Base-by-base conservation (phyloP, 2,888 invertebrate genomes). In the Ischnura elegans region DNA sequence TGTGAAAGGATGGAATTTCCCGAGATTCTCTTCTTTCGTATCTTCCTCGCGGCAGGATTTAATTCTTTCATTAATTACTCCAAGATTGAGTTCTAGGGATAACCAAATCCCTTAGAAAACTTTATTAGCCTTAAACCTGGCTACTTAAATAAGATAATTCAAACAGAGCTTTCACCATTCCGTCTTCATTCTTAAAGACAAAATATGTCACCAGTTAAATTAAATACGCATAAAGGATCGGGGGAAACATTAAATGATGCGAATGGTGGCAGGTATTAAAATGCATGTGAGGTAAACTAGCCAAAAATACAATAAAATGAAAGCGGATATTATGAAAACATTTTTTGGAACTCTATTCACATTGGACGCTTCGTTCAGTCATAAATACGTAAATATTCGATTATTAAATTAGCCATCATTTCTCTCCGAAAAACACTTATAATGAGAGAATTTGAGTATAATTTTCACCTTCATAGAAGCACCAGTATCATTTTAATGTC, bases 11-110 rank as follows among this genome's bases (percentile, higher is more conserved):
- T 66, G 90, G 61, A 76, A 76, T 29, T n/a, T 76, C 36, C 76
- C 36, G 29, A 76, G 66, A 61, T 42, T 43, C 46, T 4, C 36
- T 90, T 43, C 43, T 42, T 90, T 61, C 61, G 16, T 61, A 43
- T 90, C 61, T 45, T 90, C 90, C 61, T 90, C 90, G n/a, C 21
- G 25, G 43, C 21, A n/a, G 66, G 90, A 43, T 43, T 90, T 90
- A 90, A 90, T 90, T 55, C 61, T 90, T 90, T 61, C 90, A 61
- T 66, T 90, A 90, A 90, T 90, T 90, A 90, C 90, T 90, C 45
- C 90, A 90, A 90, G 55, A 51, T 42, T 55, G 61, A 76, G 61
- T 61, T 61, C 61, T 61, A 61, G n/a, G 61, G 90, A 45, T 90
- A 90, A 90, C 19, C 16, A 42, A 90, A 90, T 90, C 45, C 55